Conservation (phyloP, 2,113 vertebrate genomes). For the Gila orcuttii region DNA sequence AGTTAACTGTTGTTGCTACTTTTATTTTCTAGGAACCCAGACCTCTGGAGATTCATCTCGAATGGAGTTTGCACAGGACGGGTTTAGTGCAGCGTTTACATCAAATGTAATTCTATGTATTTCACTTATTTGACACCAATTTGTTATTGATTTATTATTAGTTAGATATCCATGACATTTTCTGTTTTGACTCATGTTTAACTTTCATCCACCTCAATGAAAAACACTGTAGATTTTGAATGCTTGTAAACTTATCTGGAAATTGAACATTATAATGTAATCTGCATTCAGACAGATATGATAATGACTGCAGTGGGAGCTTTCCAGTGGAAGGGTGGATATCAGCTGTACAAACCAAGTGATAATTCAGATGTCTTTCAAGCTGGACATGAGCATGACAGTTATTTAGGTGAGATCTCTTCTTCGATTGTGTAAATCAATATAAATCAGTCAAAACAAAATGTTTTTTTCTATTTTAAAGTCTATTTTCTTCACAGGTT, state of each 20-base stretch:
- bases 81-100: slow-evolving; percentile 65
- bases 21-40: slow-evolving; percentile 65
- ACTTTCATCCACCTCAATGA: too few relatives aligned
- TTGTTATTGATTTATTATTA: too few relatives aligned
- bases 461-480: neutral
- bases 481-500: slow-evolving; percentile 63
- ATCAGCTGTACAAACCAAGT: neutral
- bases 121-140: neutral
- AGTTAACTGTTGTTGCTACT: neutral
- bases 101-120: slow-evolving; percentile 51
- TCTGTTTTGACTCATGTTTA: too few relatives aligned
- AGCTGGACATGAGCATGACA: slow-evolving; percentile 58
- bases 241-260: too few relatives aligned
- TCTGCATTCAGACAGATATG: slow-evolving; percentile 46
- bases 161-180: too few relatives aligned
- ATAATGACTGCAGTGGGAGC: slow-evolving; percentile 69
- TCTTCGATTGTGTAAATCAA: too few relatives aligned
- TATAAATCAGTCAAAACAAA: neutral
- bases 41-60: slow-evolving; percentile 62
- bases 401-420: slow-evolving; percentile 69
- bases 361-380: neutral
- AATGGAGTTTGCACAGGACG: slow-evolving; percentile 74
- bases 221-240: too few relatives aligned
- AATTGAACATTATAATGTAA: neutral
- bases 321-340: slow-evolving; percentile 72